Base-by-base conservation (phyloP, 2,888 invertebrate genomes). In the Cephus runcator region DNA sequence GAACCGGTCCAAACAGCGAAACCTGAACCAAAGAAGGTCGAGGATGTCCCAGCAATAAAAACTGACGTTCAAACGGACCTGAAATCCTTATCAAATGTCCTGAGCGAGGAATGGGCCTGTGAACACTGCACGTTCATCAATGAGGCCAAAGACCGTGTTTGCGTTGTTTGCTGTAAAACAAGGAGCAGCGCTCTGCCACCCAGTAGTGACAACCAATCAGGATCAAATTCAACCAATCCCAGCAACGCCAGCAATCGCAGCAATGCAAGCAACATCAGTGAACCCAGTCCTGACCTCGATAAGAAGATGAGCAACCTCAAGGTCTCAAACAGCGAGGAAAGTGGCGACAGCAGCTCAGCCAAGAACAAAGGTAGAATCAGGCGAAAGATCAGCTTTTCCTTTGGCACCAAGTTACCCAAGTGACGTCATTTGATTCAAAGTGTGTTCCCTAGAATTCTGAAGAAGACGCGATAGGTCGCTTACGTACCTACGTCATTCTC, bases 81-180 rank as follows among this genome's bases (percentile, higher is more conserved):
- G 12, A 71, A 71, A 71, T 71, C 71, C 31, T 71, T 15, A 6
- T 71, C 71, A 11, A 76, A 73, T 76, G 77, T 79, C 31, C 77
- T 82, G 34, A 80, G 68, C 0, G 87, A 93, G 23, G 92, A 94
- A 77, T 98, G 98, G 98, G 95, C 96, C 82, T 98, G 98, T 90
- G 96, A 97, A 87, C 97, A 97, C 88, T 98, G 98, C 89, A 98
- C 98, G 0, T 97, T 95, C 89, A 95, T 97, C 4, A 98, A 98
- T 89, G 95, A 96, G 80, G 92, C 96, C 0, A 96, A 95, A 33
- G 94, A 95, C 0, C 94, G 95, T 85, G 96, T 98, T 69, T 98
- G 98, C 88, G 93, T 94, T 23, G 95, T 98, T 76, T 98, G 98
- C 89, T 98, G 97, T 88, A 97, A 97, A 89, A 98, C 98, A 0